Evolutionary conservation across 2,113 vertebrate species (phyloP), one percentile per base, ranked within the genome.

Genomic region (Hippoglossus stenolepis): DNA sequence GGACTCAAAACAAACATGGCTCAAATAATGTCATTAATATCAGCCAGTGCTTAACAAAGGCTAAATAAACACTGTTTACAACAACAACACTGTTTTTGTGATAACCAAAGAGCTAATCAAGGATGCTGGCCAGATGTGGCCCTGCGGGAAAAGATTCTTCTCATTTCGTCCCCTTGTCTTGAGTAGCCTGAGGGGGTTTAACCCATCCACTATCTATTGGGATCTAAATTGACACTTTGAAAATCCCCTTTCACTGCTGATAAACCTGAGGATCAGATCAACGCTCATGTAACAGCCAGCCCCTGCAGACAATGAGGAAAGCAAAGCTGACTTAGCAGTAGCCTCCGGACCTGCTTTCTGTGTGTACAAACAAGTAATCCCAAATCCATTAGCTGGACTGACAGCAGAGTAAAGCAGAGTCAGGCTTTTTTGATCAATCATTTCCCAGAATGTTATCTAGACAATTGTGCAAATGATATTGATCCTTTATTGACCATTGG

Each of bases 381-480:
- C 14, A 47, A 73, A 89, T 85, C 82, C 85, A 85, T 89, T 70
- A 77, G 45, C 61, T 77, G n/a, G 51, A 80, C 14, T 78, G 79
- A 79, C 80, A 80, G 70, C 49, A 6, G 31, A 58, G 67, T 80
- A 59, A 78, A 83, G 73, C 45, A 63, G 54, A 65, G 56, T 21
- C 20, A 54, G 45, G 83, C 79, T 53, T 60, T 72, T 83, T 76
- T 54, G 64, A 92, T 87, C 82, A 85, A 70, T 90, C 69, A 60
- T 58, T 83, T 87, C 84, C 73, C 54, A 80, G 62, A 77, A 81
- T 73, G 67, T 86, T 85, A 81, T 86, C 83, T 86, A 68, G 76
- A 84, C 77, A 81, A 58, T n/a, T 84, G 77, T 85, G 82, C 83
- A 89, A 89, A 87, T 81, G 20, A 67, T 63, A 87, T 90, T 73